Conservation (phyloP, 2,888 invertebrate genomes). For the Yponomeuta plumbellus region DNA sequence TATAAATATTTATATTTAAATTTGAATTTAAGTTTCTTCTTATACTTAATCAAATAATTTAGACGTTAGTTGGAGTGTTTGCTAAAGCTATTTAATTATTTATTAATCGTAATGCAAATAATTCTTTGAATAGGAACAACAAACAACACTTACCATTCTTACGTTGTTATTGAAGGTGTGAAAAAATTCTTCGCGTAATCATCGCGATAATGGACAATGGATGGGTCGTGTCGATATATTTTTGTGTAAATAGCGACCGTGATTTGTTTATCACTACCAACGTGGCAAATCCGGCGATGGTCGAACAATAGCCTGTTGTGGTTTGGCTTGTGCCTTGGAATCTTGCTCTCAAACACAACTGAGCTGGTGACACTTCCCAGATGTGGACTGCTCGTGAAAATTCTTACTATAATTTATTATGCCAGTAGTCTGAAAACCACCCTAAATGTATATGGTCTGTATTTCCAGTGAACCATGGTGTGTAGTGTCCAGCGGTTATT, state of each 20-base stretch:
- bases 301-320: not conserved
- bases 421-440: not conserved
- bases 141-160: not conserved
- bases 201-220: not conserved
- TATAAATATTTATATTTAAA: too few relatives aligned
- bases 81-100: too few relatives aligned
- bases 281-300: not conserved
- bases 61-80: too few relatives aligned
- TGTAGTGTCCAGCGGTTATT: not conserved
- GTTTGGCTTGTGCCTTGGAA: not conserved
- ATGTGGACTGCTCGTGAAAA: not conserved
- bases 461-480: not conserved
- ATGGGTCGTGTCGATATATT: not conserved
- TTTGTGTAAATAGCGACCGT: not conserved
- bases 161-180: not conserved
- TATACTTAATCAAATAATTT: too few relatives aligned
- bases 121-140: not conserved
- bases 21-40: too few relatives aligned
- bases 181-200: conserved; percentile 29
- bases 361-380: too few relatives aligned
- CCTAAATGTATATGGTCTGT: not conserved
- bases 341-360: not conserved
- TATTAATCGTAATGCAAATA: not conserved
- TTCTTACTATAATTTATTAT: not conserved
- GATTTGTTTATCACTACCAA: not conserved